Conservation (phyloP, 2,888 invertebrate genomes). For the Exocentrus adspersus region DNA sequence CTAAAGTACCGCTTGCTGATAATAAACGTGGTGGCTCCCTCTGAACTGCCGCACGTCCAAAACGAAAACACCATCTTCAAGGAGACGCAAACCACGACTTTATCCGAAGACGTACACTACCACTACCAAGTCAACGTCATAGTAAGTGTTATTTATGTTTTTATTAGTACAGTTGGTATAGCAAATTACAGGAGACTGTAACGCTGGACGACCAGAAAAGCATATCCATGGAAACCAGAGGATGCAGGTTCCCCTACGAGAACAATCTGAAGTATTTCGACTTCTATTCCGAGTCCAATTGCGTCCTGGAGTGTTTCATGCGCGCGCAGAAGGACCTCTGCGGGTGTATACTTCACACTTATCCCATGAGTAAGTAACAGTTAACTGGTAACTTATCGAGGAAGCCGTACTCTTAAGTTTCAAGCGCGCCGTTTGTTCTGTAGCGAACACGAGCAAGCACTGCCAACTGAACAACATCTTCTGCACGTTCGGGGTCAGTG, state of each 20-base stretch:
- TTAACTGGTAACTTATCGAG: no score
- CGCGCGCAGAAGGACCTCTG: conserved; percentile 21
- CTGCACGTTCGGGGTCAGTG: background rate
- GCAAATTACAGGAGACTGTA: background rate
- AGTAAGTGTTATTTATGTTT: background rate
- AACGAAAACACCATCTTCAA: background rate
- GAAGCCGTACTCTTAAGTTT: no score
- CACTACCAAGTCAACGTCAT: background rate
- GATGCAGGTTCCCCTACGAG: conserved; percentile 7
- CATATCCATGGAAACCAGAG: no score
- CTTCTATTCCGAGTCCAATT: conserved; percentile 20
- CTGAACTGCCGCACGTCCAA: conserved; percentile 12
- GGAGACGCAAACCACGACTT: background rate
- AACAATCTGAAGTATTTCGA: conserved; percentile 25
- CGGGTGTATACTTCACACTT: conserved; percentile 16
- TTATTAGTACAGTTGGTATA: no score
- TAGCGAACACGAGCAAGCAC: no score
- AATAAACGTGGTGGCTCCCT: conserved; percentile 3
- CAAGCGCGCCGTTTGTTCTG: no score
- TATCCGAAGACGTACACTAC: background rate
- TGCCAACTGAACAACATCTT: background rate
- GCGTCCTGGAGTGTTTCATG: conserved; percentile 23
- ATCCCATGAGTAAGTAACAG: conserved; percentile 24
- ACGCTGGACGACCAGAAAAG: no score
- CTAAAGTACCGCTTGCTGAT: background rate